These are phyloP conservation scores for Pongo pygmaeus DNA, from an alignment of 2,113 vertebrate genomes.

Conservation along the genomic window DNA sequence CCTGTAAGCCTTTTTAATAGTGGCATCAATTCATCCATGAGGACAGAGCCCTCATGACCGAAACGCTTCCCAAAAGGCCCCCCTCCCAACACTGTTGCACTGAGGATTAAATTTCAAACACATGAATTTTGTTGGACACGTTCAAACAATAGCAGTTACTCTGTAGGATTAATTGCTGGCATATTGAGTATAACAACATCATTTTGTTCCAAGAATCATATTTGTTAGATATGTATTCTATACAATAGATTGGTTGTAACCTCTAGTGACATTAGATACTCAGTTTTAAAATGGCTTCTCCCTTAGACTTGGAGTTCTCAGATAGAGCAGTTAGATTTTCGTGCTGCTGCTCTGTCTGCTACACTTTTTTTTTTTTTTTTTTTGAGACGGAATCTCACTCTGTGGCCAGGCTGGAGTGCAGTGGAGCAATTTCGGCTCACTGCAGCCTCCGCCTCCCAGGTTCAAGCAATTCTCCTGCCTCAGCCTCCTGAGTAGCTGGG, in stretches of 20 bases:
- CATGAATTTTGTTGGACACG: background rate
- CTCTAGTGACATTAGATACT: background rate
- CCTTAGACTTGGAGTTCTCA: background rate
- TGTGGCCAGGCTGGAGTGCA: no score
- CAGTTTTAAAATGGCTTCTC: background rate
- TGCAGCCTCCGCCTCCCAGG: no score
- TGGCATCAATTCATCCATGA: background rate
- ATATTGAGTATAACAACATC: background rate
- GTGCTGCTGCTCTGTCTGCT: background rate
- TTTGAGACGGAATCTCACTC: no score
- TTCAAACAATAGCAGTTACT: background rate
- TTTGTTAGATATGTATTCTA: background rate
- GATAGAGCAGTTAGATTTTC: background rate
- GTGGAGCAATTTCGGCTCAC: no score
- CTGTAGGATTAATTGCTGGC: background rate
- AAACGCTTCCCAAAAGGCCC: background rate
- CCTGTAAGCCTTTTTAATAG: background rate
- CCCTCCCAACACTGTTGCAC: background rate
- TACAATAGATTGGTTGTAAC: background rate
- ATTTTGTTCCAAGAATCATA: constrained; percentile 23
- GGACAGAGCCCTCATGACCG: background rate
- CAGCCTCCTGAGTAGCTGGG: no score
- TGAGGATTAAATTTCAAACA: background rate
- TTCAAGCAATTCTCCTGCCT: no score
- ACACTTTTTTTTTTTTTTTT: no score